Percentiles rank a stretch among this genome's conserved stretches.
Conservation (phyloP, 2,113 vertebrate species). For the Paramormyrops kingsleyae region DNA sequence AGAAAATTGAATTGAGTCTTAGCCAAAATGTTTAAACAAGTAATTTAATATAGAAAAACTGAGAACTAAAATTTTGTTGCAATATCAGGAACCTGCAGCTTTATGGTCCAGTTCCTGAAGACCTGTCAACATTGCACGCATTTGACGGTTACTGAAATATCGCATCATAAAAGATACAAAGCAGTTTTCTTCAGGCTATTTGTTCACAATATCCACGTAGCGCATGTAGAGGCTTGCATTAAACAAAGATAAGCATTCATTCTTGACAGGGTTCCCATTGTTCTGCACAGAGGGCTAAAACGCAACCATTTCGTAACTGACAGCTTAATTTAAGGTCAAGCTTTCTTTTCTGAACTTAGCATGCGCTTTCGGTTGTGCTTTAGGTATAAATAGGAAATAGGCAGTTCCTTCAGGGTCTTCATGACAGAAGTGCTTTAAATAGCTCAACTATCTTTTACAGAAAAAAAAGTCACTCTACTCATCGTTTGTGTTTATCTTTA, state of each 20-base stretch:
- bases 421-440: not conserved
- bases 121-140: not conserved
- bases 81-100: not conserved
- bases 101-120: not conserved
- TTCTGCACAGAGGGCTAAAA: not conserved
- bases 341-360: not conserved
- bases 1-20: not conserved
- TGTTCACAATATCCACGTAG: constrained; percentile 5
- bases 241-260: not conserved
- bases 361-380: not conserved
- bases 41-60: not conserved
- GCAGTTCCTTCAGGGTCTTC: not conserved
- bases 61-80: not conserved
- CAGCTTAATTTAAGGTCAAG: constrained; percentile 12
- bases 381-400: not conserved
- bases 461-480: not conserved
- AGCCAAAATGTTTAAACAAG: not conserved
- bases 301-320: constrained; percentile 3
- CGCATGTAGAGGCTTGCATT: not conserved
- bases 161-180: not conserved
- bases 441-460: not conserved
- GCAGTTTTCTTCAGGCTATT: not conserved
- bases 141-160: not conserved
- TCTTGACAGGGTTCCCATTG: not conserved
- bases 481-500: not conserved